Percentiles rank a stretch among this genome's conserved stretches.
phyloP scores from a whole-genome alignment of 1,140 invertebrate species.

The Pseudachorutes palmiensis region DNA sequence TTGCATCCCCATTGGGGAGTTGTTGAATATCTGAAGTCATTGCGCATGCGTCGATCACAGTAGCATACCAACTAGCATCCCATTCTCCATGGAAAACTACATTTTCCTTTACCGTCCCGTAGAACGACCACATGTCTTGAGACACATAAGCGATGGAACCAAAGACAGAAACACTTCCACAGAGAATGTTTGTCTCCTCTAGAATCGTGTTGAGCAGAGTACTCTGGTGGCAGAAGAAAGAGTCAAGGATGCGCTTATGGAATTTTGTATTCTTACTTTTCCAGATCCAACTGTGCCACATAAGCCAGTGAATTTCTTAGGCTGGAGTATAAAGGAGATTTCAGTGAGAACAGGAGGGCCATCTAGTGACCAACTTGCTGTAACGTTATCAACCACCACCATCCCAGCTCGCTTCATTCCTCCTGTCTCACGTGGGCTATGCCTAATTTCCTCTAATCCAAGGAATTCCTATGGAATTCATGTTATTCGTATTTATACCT shows the following conservation, averaged over 20 bases:
- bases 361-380: no score
- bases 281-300: background rate
- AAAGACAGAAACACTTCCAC: background rate
- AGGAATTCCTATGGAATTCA: no score
- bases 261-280: background rate
- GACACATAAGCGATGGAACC: background rate
- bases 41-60: background rate
- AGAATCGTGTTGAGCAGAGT: background rate
- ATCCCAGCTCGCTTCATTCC: no score
- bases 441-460: no score
- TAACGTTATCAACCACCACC: no score
- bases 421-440: no score
- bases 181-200: background rate
- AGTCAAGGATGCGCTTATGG: background rate
- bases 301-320: background rate
- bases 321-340: background rate
- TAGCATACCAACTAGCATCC: background rate
- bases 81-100: no score
- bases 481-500: no score
- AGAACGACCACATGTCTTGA: background rate
- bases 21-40: conserved; percentile 15
- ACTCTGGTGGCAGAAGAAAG: background rate
- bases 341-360: background rate
- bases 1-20: conserved; percentile 12
- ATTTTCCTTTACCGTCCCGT: background rate